These are phyloP conservation scores for Meda fulgida DNA, from an alignment of 2,797 vertebrate species.

Conservation along the genomic window DNA sequence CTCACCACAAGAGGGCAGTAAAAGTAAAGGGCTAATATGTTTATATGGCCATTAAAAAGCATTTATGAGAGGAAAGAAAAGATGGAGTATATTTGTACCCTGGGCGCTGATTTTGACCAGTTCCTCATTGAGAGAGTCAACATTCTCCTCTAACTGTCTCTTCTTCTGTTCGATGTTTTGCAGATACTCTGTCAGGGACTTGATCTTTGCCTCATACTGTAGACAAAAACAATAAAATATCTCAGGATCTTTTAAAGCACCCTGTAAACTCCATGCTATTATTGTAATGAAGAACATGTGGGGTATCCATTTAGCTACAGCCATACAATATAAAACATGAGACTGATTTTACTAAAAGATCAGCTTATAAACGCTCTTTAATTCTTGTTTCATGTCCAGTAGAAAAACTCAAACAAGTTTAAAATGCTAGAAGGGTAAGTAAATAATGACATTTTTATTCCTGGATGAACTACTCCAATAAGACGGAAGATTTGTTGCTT, in stretches of 20 bases:
- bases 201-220: constrained; percentile 88
- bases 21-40: background rate
- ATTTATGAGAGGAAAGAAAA: background rate
- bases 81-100: constrained; percentile 70
- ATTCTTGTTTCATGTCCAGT: background rate
- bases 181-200: constrained; percentile 88
- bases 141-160: constrained; percentile 85
- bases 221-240: constrained; percentile 14
- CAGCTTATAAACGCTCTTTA: background rate
- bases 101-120: constrained; percentile 84
- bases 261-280: background rate
- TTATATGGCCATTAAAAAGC: background rate
- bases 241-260: background rate
- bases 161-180: constrained; percentile 88
- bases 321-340: background rate
- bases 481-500: background rate
- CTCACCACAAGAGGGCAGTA: constrained; percentile 29
- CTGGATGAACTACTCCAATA: background rate
- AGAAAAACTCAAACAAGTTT: background rate
- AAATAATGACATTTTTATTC: background rate
- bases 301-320: background rate
- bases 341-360: background rate
- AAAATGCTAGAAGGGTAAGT: background rate
- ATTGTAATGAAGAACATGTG: background rate
- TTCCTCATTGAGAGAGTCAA: constrained; percentile 85